Base-by-base conservation (phyloP, 2,797 vertebrate species). In the Galaxias olidus region DNA sequence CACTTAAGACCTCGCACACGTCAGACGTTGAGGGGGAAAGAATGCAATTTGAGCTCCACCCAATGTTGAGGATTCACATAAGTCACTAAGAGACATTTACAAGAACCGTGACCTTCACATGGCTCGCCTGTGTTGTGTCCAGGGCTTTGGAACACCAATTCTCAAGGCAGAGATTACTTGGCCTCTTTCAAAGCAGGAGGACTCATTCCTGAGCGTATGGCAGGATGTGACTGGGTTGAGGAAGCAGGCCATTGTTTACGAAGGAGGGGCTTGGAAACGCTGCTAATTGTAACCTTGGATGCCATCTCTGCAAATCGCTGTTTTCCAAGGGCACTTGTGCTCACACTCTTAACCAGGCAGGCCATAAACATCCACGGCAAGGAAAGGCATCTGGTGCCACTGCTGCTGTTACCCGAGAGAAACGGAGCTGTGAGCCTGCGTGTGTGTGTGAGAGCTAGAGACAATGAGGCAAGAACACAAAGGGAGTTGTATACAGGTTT, bases 231-330 rank as follows among this genome's bases (percentile, higher is more conserved):
- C 15, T 8, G 10, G 30, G 62, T 45, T 61, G 15, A 56, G 41
- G 57, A 77, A 76, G 55, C 63, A 66, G 45, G 65, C 80, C 49
- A 75, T 81, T 61, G 69, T 79, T 80, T 80, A 79, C 75, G 65
- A 65, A 79, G 51, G 48, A 76, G 4, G 30, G 41, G 48, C 53
- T 41, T 74, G 40, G 75, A 79, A 84, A 61, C 61, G 49, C 3
- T 2, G 72, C 66, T 79, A 84, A 84, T 66, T 82, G 60, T 74
- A 51, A 44, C 13, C 19, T 69, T 30, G 74, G 47, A 69, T 68
- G 59, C 62, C 68, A 71, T 63, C 61, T 50, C 62, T 82, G 43
- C 42, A 19, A 74, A 45, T 14, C 66, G n/a, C 12, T 7, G 58
- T 62, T 43, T 72, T 69, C 72, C 65, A 81, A 76, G 66, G 59